Conservation (phyloP, 1,140 invertebrate species). For the Leptinotarsa texana region DNA sequence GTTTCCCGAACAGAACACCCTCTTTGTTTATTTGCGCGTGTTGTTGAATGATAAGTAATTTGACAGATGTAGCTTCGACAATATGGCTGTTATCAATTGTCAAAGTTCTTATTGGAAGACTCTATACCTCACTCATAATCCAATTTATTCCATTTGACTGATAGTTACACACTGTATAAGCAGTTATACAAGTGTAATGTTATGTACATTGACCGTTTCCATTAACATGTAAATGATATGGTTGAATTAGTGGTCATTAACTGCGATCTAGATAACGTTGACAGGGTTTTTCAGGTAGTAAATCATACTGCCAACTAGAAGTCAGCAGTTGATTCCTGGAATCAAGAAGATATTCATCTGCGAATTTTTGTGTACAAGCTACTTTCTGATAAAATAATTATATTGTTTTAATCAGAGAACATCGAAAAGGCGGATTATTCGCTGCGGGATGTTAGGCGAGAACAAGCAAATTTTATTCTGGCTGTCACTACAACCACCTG, state of each 20-base stretch:
- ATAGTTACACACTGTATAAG: too few species aligned
- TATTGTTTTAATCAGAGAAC: background rate
- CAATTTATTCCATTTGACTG: too few species aligned
- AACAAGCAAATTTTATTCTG: too few species aligned
- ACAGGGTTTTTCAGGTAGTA: slow-evolving; percentile 9
- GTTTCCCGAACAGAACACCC: too few species aligned
- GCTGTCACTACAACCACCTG: too few species aligned
- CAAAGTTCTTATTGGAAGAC: too few species aligned
- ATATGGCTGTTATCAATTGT: too few species aligned
- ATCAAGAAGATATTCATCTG: background rate
- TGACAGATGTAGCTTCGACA: too few species aligned
- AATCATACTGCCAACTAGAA: slow-evolving; percentile 12
- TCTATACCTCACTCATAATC: too few species aligned
- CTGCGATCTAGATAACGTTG: slow-evolving; percentile 3
- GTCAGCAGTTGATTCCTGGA: background rate
- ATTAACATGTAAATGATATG: slow-evolving; percentile 16
- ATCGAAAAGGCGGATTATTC: background rate
- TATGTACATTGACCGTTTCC: slow-evolving; percentile 11
- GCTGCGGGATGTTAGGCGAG: too few species aligned
- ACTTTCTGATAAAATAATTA: background rate
- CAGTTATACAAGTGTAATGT: slow-evolving; percentile 11
- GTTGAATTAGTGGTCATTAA: slow-evolving; percentile 15
- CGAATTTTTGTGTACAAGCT: background rate
- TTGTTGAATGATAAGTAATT: too few species aligned
- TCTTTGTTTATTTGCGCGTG: too few species aligned